Evolutionary conservation across 2,113 vertebrate genomes (phyloP), one percentile per base, ranked within the genome.

Genomic region (Boleophthalmus pectinirostris): DNA sequence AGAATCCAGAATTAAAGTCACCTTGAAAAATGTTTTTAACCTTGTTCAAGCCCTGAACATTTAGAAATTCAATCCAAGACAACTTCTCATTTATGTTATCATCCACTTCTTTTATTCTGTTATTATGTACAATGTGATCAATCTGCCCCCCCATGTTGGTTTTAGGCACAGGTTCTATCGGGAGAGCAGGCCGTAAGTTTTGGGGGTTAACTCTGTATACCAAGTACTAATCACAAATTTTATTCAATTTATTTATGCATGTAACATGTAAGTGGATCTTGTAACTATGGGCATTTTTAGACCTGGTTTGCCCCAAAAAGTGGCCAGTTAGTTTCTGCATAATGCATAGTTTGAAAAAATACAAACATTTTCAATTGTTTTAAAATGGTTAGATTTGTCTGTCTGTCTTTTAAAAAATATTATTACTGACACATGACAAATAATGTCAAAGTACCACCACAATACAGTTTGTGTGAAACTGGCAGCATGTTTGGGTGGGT

Each of bases 401-500:
- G n/a, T n/a, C n/a, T 15, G 5, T 63, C 24, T 15, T 63, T 29
- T 16, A 20, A 33, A 29, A 43, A 43, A 43, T 43, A 43, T 10
- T 43, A 43, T 43, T 1, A 43, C 8, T 10, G 8, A 43, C 38
- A 43, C 38, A 43, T 43, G 38, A 43, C 38, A 43, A 43, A 43
- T 25, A 33, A 33, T 16, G 58, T 5, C 25, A 64, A n/a, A 38
- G 33, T 64, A 21, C 61, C 13, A 38, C 61, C n/a, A 13, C 2
- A 38, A 43, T n/a, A 58, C 61, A 35, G 23, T 46, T 69, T 66
- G 63, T 66, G 66, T 38, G 43, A 24, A 64, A 21, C 11, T 38
- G 66, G 64, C 74, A 51, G 72, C 68, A 64, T 64, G 74, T 80
- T 68, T 75, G 66, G 15, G 78, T 70, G 56, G 79, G 69, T 75